Evolutionary conservation across 2,113 vertebrate species (phyloP).

Genomic region (Atractosteus spatula): DNA sequence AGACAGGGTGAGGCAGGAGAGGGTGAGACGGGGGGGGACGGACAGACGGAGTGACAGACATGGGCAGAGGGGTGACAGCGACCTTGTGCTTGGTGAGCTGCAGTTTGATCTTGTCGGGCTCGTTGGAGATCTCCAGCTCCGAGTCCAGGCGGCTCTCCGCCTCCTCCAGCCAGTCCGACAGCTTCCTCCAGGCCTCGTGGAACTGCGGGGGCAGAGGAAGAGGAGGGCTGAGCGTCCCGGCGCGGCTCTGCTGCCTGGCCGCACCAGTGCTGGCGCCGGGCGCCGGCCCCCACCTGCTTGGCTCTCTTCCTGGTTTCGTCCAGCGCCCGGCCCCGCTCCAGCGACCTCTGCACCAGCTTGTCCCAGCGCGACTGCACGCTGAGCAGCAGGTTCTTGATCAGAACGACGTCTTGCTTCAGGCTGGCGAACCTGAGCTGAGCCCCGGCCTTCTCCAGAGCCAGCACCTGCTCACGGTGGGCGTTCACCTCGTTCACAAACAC

Average conservation of each 20-base stretch:
- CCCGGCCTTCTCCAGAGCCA: slow-evolving; percentile 90
- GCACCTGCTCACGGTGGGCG: slow-evolving; percentile 89
- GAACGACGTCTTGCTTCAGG: slow-evolving; percentile 94
- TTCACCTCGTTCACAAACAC: slow-evolving; percentile 97
- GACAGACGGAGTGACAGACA: neutral
- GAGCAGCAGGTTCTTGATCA: slow-evolving; percentile 96
- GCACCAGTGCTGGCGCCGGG: neutral
- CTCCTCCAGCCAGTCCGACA: slow-evolving; percentile 94
- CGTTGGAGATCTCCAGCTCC: slow-evolving; percentile 95
- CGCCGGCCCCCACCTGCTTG: slow-evolving; percentile 80
- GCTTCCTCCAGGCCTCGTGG: slow-evolving; percentile 96
- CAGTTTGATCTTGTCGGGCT: slow-evolving; percentile 96
- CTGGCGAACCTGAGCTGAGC: slow-evolving; percentile 96
- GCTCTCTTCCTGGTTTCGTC: slow-evolving; percentile 94
- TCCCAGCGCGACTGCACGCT: slow-evolving; percentile 98
- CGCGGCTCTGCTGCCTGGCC: neutral
- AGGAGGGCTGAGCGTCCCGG: neutral
- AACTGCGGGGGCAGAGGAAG: slow-evolving; percentile 65
- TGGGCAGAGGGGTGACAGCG: neutral
- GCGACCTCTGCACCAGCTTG: slow-evolving; percentile 92
- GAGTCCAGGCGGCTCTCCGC: slow-evolving; percentile 92
- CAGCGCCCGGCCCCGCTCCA: slow-evolving; percentile 88
- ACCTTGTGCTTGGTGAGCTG: slow-evolving; percentile 97
- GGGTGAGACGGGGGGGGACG: too few relatives aligned
- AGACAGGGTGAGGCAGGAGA: neutral